Base-by-base conservation (phyloP, 2,797 vertebrate species). In the Melopsittacus undulatus region DNA sequence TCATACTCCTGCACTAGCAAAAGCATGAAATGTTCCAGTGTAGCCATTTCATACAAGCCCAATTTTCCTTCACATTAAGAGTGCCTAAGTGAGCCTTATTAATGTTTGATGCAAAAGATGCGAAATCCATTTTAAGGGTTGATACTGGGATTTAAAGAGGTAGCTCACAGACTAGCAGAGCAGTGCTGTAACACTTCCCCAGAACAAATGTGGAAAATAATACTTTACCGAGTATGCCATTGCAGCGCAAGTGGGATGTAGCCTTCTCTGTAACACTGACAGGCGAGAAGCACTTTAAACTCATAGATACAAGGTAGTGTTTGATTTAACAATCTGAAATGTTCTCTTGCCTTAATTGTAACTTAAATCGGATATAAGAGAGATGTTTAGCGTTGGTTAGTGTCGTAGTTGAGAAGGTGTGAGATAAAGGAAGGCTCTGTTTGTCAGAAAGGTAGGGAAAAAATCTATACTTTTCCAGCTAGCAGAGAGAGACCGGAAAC, bases 1-100 rank as follows among this genome's bases (percentile, higher is more conserved):
- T 97, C 96, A 86, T 78, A 62, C 52, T 95, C 46, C 95, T 83
- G 89, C 95, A 87, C 78, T 96, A 93, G 75, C 75, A 92, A 91
- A 96, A 96, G 90, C 91, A 96, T 92, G 90, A 94, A 95, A 96
- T 97, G 63, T 85, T 96, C 91, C 79, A 85, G 42, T 93, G 42
- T 96, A 95, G 92, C 80, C 91, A 96, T 97, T 98, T 97, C 82
- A 96, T 93, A 91, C 29, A 83, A 74, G 90, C 86, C 89, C 93
- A 87, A 94, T 96, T 91, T 96, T 95, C 85, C 84, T 59, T 88
- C 89, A 66, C 76, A 95, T 97, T 97, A 94, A 92, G 75, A 74
- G 63, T 32, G 27, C 79, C 82, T 96, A 97, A 95, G 80, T 95
- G 96, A 96, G 48, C 95, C 75, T 97, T 96, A 94, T 94, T 96